These are phyloP conservation scores for Plodia interpunctella DNA, from an alignment of 1,140 invertebrate species.

Conservation along the genomic window DNA sequence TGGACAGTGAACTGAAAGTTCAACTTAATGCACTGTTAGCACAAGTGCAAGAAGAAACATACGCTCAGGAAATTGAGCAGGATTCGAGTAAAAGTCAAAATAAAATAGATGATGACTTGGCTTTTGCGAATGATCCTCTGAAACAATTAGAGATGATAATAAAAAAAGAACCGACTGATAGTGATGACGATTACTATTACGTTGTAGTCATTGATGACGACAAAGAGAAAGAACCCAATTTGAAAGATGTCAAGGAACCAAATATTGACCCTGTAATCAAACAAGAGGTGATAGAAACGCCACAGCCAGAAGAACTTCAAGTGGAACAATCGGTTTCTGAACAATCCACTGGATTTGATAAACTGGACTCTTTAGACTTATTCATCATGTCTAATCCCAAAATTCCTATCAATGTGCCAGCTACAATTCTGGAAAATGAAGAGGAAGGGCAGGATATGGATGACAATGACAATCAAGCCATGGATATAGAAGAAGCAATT, in stretches of 20 bases:
- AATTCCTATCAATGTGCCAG: constrained; percentile 55
- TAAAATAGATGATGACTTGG: constrained; percentile 35
- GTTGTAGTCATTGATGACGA: constrained; percentile 63
- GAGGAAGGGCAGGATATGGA: constrained; percentile 52
- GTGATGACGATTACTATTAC: constrained; percentile 67
- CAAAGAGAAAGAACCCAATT: constrained; percentile 36
- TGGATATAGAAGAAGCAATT: constrained; percentile 39
- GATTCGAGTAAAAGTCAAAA: constrained; percentile 21
- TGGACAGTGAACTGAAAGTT: constrained; percentile 59
- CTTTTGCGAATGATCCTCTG: constrained; percentile 44
- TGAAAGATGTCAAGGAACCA: constrained; percentile 2
- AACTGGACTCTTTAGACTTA: constrained; percentile 38
- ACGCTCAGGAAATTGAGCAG: constrained; percentile 23
- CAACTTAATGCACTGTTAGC: constrained; percentile 43
- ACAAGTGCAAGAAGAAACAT: constrained; percentile 26
- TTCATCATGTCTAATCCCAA: constrained; percentile 53
- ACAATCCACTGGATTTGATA: constrained; percentile 36
- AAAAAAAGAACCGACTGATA: constrained; percentile 57
- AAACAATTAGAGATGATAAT: constrained; percentile 64
- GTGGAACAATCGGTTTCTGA: constrained; percentile 15
- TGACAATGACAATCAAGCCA: constrained; percentile 42
- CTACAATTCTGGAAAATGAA: constrained; percentile 64
- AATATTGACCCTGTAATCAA: background rate
- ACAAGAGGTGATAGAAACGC: background rate
- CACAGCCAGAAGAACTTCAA: background rate